Base-by-base conservation (phyloP, 2,113 vertebrate genomes). In the Piaya cayana region DNA sequence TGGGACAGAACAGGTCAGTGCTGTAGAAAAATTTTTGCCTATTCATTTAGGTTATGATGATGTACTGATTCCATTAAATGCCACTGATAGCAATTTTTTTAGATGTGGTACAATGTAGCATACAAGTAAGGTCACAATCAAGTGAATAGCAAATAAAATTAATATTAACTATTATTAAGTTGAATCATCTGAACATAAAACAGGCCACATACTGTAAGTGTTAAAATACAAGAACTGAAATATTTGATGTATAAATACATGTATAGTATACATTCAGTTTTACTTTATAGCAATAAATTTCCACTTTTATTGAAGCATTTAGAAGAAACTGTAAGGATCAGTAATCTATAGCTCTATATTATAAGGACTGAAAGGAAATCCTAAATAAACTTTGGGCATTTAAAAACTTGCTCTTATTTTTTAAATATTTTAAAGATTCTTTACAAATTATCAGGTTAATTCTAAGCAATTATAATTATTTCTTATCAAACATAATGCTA, bases 1-100 rank as follows among this genome's bases (percentile, higher is more conserved):
- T 74, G 36, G 64, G 42, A 79, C 45, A 70, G 82, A 78, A 76
- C 74, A 55, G 25, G 67, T 50, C 45, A 80, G 22, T 45, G 50
- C 27, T 62, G 19, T n/a, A 93, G 36, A 80, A 90, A 5, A n/a
- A 49, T 92, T 85, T 92, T 92, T 92, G 60, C 42, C 67, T 62
- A 14, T 90, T 91, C 50, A 70, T 92, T 92, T 82, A 86, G 34
- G 26, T 72, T 85, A 82, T 29, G 43, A 17, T 76, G 30, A 85
- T 69, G 68, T 37, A 92, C 29, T 88, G 70, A 63, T 87, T 95
- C 74, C 55, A 92, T 78, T 92, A 94, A 92, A 79, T 80, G 64
- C 42, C 63, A 80, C 36, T 59, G n/a, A 39, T 62, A 62, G 64
- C 71, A 76, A 59, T 82, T 82, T 25, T 91, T 95, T 91, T 82